phyloP scores from a whole-genome alignment of 2,113 vertebrate species.

The Callopanchax toddi region DNA sequence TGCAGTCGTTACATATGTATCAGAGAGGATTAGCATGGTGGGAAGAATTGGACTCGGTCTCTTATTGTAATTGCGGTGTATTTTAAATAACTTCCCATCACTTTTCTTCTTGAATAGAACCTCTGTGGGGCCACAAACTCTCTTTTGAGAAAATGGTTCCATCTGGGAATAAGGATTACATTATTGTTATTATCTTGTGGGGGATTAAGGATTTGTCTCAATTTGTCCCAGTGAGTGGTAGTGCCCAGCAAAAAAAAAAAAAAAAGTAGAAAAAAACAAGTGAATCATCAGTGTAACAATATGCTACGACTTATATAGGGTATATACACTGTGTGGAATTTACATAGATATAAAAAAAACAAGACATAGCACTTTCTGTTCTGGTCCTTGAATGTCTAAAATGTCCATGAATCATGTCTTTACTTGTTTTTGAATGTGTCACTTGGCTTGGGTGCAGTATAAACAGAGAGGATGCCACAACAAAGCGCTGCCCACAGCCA shows the following conservation, averaged over 20 bases:
- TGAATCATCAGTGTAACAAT: constrained; percentile 50
- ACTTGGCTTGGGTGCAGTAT: constrained; percentile 41
- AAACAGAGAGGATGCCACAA: constrained; percentile 58
- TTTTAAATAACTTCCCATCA: constrained; percentile 71
- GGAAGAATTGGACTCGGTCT: constrained; percentile 56
- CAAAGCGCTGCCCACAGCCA: constrained; percentile 67
- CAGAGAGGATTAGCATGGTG: constrained; percentile 62
- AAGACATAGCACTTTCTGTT: no score
- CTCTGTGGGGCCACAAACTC: constrained; percentile 54
- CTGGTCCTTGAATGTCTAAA: constrained; percentile 2
- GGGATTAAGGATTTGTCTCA: constrained; percentile 82
- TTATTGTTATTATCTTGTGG: constrained; percentile 81
- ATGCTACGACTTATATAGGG: constrained; percentile 35
- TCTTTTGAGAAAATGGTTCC: constrained; percentile 71
- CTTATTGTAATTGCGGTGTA: constrained; percentile 73
- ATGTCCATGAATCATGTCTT: constrained; percentile 24
- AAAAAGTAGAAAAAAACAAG: no score
- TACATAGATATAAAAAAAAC: no score
- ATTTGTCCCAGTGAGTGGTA: constrained; percentile 53
- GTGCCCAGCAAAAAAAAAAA: constrained; percentile 42
- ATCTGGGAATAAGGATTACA: constrained; percentile 81
- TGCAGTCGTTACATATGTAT: constrained; percentile 57
- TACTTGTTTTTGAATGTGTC: constrained; percentile 46
- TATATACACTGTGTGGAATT: neutral
- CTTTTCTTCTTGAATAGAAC: constrained; percentile 65